Evolutionary conservation across 2,888 invertebrate species (phyloP).

Genomic region (Drosophila maculinotata): DNA sequence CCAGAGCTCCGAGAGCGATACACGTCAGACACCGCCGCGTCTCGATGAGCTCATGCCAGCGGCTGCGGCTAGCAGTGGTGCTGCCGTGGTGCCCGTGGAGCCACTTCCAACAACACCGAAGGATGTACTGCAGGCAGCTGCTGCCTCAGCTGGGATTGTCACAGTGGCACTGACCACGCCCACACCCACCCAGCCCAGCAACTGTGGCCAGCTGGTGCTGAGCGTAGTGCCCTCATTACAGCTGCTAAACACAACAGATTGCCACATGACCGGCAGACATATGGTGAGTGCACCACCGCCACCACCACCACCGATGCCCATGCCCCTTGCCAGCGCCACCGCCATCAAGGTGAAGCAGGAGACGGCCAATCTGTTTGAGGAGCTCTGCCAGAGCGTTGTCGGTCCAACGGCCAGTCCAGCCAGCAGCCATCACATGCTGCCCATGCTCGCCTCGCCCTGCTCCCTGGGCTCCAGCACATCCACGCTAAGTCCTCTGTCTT

Average conservation of each 20-base stretch:
- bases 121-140: constrained; percentile 87
- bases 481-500: constrained; percentile 89
- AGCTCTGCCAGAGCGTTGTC: constrained; percentile 87
- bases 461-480: constrained; percentile 88
- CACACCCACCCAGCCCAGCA: constrained; percentile 68
- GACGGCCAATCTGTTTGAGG: constrained; percentile 86
- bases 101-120: constrained; percentile 24
- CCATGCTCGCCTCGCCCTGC: constrained; percentile 86
- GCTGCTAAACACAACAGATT: constrained; percentile 39
- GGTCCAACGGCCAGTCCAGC: constrained; percentile 84
- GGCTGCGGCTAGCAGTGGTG: constrained; percentile 56
- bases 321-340: constrained; percentile 65
- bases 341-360: constrained; percentile 83
- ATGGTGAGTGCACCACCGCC: constrained; percentile 41
- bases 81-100: constrained; percentile 12
- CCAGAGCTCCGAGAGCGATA: constrained; percentile 91
- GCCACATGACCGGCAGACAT: constrained; percentile 21
- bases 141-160: constrained; percentile 89
- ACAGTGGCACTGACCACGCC: constrained; percentile 88
- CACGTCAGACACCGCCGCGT: constrained; percentile 85
- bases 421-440: constrained; percentile 83
- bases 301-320: constrained; percentile 56
- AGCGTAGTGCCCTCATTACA: constrained; percentile 86
- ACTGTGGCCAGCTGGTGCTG: constrained; percentile 85
- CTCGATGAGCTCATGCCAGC: constrained; percentile 85